These are phyloP conservation scores for Hololepta plana DNA, from an alignment of 2,888 invertebrate species.

Conservation along the genomic window DNA sequence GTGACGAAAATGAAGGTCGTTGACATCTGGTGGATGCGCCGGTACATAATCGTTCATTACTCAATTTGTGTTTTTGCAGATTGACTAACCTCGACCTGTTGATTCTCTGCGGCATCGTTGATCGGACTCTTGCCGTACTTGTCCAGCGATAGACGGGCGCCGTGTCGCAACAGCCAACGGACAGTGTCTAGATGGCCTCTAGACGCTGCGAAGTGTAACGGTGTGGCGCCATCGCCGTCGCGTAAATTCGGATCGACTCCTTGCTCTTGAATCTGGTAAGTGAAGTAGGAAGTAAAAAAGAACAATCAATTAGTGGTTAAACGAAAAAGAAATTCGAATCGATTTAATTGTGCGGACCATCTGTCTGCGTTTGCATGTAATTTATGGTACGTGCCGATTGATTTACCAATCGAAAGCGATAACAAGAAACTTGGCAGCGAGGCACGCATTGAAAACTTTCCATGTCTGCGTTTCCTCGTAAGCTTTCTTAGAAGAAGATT, in stretches of 20 bases:
- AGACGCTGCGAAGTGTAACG: constrained; percentile 77
- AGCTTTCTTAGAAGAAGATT: too few relatives aligned
- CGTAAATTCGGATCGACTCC: constrained; percentile 68
- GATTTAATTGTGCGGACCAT: too few relatives aligned
- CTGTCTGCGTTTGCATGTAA: too few relatives aligned
- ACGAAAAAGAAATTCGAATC: too few relatives aligned
- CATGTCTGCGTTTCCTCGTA: too few relatives aligned
- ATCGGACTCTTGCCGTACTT: constrained; percentile 80
- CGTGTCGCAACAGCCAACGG: constrained; percentile 69
- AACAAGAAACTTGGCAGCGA: too few relatives aligned
- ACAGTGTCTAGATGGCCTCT: constrained; percentile 63
- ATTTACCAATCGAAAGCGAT: too few relatives aligned
- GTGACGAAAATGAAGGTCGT: background rate
- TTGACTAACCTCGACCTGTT: constrained; percentile 60
- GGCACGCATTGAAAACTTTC: too few relatives aligned
- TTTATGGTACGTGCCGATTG: too few relatives aligned
- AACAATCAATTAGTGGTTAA: too few relatives aligned
- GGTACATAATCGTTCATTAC: too few relatives aligned
- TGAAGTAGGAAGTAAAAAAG: constrained; percentile 2
- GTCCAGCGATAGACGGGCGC: constrained; percentile 64
- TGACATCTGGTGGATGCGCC: too few relatives aligned
- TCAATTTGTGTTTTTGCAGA: background rate
- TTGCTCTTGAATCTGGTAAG: constrained; percentile 56
- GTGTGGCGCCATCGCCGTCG: constrained; percentile 78
- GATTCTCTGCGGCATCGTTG: constrained; percentile 81